phyloP scores from a whole-genome alignment of 2,797 vertebrate genomes.

The Syndactyla subalaris region DNA sequence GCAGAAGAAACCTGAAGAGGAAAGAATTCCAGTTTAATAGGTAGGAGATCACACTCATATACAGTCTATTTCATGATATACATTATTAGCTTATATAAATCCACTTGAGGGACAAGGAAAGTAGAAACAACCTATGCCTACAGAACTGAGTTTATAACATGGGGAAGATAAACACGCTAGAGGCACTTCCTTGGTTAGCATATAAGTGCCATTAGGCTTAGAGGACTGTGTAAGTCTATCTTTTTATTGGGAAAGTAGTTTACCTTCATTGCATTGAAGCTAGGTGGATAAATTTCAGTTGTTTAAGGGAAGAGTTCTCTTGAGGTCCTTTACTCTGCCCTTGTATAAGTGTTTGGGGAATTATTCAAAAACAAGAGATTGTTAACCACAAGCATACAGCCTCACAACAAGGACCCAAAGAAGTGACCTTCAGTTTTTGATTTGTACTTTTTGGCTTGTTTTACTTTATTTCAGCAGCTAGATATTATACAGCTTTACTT shows the following conservation, averaged over 20 bases:
- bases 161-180: not conserved
- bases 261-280: not conserved
- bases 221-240: not conserved
- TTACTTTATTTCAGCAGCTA: not conserved
- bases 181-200: not conserved
- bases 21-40: not conserved
- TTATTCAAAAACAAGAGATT: not conserved
- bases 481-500: not conserved
- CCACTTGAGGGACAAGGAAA: not conserved
- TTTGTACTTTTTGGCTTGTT: not conserved
- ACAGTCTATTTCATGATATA: not conserved
- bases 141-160: not conserved
- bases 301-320: not conserved
- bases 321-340: not conserved
- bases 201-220: not conserved
- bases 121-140: not conserved
- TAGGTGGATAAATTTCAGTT: not conserved
- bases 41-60: not conserved
- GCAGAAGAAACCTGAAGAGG: not conserved
- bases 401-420: not conserved
- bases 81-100: not conserved
- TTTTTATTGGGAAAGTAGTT: not conserved
- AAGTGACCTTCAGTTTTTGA: not conserved
- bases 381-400: not conserved
- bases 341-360: not conserved